phyloP scores from a whole-genome alignment of 2,888 invertebrate species.

The Caenorhabditis imperialis region DNA sequence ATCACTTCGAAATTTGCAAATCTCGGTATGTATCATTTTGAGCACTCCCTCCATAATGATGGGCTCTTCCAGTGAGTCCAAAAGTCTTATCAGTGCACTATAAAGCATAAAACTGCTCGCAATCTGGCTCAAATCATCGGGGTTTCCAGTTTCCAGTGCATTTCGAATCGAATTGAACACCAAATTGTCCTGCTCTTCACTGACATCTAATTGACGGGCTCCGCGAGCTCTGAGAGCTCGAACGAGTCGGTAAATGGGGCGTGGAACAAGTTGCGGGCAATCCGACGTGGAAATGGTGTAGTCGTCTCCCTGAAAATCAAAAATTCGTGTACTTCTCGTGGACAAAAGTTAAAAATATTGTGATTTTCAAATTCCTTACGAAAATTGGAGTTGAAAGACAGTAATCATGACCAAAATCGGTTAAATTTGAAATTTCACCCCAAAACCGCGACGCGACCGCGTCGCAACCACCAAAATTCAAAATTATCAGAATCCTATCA shows the following conservation, averaged over 20 bases:
- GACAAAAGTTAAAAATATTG: too few relatives aligned
- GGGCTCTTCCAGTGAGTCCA: slow-evolving; percentile 62
- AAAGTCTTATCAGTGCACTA: slow-evolving; percentile 60
- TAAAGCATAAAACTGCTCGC: slow-evolving; percentile 59
- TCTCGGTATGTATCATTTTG: slow-evolving; percentile 49
- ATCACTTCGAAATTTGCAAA: slow-evolving; percentile 24
- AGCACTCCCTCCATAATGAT: slow-evolving; percentile 45
- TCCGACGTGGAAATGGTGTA: background rate
- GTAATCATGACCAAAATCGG: too few relatives aligned
- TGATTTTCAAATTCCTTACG: too few relatives aligned
- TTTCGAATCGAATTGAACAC: slow-evolving; percentile 56
- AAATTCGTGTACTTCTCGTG: too few relatives aligned
- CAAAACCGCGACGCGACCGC: too few relatives aligned
- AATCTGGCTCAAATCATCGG: slow-evolving; percentile 60
- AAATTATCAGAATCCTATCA: too few relatives aligned
- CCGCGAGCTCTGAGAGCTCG: slow-evolving; percentile 53
- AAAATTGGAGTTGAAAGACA: too few relatives aligned
- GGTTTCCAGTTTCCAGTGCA: slow-evolving; percentile 58
- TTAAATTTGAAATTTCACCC: too few relatives aligned
- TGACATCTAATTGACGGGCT: slow-evolving; percentile 32
- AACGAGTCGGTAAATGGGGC: slow-evolving; percentile 57
- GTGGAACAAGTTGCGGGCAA: slow-evolving; percentile 54
- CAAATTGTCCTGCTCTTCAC: slow-evolving; percentile 46
- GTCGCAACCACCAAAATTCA: too few relatives aligned
- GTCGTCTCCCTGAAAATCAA: slow-evolving; percentile 48